Conservation (phyloP, 2,888 invertebrate species). For the Diadegma fenestrale region DNA sequence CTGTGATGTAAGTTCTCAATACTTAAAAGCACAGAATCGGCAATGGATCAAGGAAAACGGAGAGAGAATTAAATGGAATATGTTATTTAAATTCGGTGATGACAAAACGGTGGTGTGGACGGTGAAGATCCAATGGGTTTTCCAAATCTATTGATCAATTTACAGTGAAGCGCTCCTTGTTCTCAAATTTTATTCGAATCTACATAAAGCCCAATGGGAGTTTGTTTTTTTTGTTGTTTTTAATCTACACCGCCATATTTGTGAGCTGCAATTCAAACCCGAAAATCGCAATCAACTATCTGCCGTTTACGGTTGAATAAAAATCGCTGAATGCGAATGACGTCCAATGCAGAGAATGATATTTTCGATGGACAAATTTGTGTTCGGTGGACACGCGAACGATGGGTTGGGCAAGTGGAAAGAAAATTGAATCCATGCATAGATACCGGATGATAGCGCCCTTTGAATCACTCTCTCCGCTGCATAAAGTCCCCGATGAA, state of each 20-base stretch:
- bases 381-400: slow-evolving; percentile 17
- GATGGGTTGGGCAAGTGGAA: slow-evolving; percentile 51
- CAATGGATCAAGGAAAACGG: too few species aligned
- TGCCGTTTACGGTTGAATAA: slow-evolving; percentile 33
- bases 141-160: neutral
- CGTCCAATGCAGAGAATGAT: slow-evolving; percentile 1
- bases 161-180: neutral
- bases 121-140: neutral
- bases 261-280: neutral
- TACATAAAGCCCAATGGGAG: neutral
- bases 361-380: slow-evolving; percentile 51
- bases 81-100: too few species aligned
- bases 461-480: slow-evolving; percentile 1
- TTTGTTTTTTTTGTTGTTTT: neutral
- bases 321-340: slow-evolving; percentile 12
- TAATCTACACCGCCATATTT: slow-evolving; percentile 5
- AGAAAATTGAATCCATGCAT: slow-evolving; percentile 55
- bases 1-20: too few species aligned
- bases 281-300: slow-evolving; percentile 27
- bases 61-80: too few species aligned
- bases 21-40: too few species aligned
- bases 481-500: slow-evolving; percentile 46
- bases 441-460: slow-evolving; percentile 45
- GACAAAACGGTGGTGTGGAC: too few species aligned
- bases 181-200: neutral